A percentile compares a stretch with the other conserved stretches of the same genome.
Evolutionary conservation across 2,888 invertebrate species (phyloP).

Genomic region (Lasioglossum villosulum): DNA sequence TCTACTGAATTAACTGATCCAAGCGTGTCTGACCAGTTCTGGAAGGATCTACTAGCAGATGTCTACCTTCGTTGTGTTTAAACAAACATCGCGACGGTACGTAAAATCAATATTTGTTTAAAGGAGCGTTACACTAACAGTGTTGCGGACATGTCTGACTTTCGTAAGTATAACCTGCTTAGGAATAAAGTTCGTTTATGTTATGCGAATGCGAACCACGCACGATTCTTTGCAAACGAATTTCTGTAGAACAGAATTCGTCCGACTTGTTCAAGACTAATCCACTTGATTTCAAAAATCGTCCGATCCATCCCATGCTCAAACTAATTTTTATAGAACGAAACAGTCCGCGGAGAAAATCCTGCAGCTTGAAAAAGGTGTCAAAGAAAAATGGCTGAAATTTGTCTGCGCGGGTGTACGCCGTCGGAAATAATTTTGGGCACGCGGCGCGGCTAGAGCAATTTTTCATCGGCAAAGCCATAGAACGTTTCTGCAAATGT

Average conservation of each 20-base stretch:
- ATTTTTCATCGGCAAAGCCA: conserved; percentile 48
- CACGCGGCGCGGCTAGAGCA: neutral
- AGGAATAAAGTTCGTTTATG: neutral
- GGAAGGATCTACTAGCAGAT: conserved; percentile 15
- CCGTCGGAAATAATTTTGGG: neutral
- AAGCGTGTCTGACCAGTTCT: conserved; percentile 11
- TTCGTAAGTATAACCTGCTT: neutral
- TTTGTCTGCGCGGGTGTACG: neutral
- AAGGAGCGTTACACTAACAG: neutral
- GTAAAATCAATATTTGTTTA: neutral
- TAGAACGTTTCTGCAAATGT: conserved; percentile 68
- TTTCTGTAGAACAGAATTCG: neutral
- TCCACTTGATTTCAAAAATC: neutral
- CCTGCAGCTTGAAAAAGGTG: neutral
- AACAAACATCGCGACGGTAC: neutral
- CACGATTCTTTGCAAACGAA: neutral
- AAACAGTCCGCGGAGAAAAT: neutral
- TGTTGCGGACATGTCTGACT: neutral
- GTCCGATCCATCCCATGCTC: neutral
- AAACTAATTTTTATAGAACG: neutral
- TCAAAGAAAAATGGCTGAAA: neutral
- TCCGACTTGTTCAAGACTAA: neutral
- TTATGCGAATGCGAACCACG: neutral
- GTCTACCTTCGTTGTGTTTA: neutral
- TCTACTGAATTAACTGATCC: neutral